A percentile compares a stretch with the other conserved stretches of the same genome.
These are phyloP conservation scores for Bemisia tabaci DNA, from an alignment of 1,140 invertebrate species.

Conservation along the genomic window DNA sequence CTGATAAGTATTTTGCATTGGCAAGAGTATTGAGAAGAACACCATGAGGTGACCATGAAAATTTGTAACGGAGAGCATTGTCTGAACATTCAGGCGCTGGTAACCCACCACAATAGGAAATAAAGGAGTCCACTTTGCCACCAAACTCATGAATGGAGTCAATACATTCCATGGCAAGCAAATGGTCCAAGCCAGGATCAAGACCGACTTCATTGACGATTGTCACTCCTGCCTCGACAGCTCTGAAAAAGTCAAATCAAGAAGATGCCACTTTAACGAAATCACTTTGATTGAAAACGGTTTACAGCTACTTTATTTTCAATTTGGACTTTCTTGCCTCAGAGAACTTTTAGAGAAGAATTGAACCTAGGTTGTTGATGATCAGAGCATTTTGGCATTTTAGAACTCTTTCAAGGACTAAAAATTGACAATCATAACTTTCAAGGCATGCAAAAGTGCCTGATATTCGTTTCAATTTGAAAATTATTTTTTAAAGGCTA, in stretches of 20 bases:
- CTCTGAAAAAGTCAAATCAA: slow-evolving; percentile 15
- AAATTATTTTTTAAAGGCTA: too few relatives aligned
- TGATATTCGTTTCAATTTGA: too few relatives aligned
- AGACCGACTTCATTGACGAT: slow-evolving; percentile 68
- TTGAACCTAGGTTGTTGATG: too few relatives aligned
- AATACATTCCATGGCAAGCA: slow-evolving; percentile 93
- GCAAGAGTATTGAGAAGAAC: slow-evolving; percentile 80
- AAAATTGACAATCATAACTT: too few relatives aligned
- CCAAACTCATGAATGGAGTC: slow-evolving; percentile 70
- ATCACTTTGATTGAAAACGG: background rate
- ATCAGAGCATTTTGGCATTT: too few relatives aligned
- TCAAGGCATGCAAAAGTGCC: too few relatives aligned
- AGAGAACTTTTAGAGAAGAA: background rate
- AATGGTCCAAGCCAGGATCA: slow-evolving; percentile 96
- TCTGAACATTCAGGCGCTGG: slow-evolving; percentile 90
- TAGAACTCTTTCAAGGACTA: too few relatives aligned
- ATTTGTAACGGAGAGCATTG: slow-evolving; percentile 93
- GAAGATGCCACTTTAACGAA: background rate
- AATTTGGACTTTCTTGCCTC: background rate
- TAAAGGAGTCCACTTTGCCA: slow-evolving; percentile 80
- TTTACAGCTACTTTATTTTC: background rate
- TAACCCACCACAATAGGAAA: slow-evolving; percentile 92
- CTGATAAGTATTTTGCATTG: slow-evolving; percentile 72
- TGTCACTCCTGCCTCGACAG: slow-evolving; percentile 26
- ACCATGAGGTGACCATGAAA: slow-evolving; percentile 90